Evolutionary conservation across 2,113 vertebrate species (phyloP).

Genomic region (Burhinus bistriatus): DNA sequence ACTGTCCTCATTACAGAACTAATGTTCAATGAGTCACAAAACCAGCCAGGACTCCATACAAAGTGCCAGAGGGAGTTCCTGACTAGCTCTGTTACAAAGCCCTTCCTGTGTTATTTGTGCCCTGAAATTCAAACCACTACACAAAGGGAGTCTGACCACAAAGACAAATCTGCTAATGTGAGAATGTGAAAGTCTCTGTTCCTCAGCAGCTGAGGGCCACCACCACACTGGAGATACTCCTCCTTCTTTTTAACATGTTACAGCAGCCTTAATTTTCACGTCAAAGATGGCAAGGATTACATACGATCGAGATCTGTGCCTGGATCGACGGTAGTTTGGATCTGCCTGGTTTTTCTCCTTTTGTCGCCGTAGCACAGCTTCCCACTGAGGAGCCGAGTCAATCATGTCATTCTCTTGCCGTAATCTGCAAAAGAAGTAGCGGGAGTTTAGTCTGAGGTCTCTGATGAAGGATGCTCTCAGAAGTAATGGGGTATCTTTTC

Average conservation of each 20-base stretch:
- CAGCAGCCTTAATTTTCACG: background rate
- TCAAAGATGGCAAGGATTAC: background rate
- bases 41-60: background rate
- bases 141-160: background rate
- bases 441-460: background rate
- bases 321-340: conserved; percentile 80
- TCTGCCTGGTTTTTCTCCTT: conserved; percentile 82
- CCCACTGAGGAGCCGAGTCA: conserved; percentile 87
- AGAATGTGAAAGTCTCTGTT: background rate
- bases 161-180: background rate
- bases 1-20: background rate
- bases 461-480: background rate
- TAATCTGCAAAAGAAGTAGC: conserved; percentile 66
- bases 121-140: background rate
- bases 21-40: background rate
- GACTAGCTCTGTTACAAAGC: background rate
- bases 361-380: conserved; percentile 83
- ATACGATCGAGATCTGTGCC: conserved; percentile 85
- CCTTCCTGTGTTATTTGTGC: background rate
- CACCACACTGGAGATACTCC: background rate
- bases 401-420: conserved; percentile 87
- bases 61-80: background rate
- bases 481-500: background rate
- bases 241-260: background rate
- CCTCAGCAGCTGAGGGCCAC: background rate